A percentile compares a stretch with the other conserved stretches of the same genome.
Evolutionary conservation across 2,888 invertebrate species (phyloP).

Genomic region (Caenorhabditis plicata): DNA sequence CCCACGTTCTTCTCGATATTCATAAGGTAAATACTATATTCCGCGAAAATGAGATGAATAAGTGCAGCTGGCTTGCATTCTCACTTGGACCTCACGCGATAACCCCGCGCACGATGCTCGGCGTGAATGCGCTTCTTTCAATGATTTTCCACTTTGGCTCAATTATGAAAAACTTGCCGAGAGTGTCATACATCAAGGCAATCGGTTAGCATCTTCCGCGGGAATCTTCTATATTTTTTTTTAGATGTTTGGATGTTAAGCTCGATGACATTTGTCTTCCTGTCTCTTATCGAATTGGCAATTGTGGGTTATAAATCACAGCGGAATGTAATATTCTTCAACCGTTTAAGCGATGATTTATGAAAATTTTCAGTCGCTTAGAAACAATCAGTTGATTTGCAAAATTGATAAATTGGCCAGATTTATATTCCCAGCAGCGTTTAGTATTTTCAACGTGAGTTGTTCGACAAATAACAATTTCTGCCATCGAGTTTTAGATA

Average conservation of each 20-base stretch:
- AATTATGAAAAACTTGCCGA: conserved; percentile 49
- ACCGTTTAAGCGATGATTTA: background rate
- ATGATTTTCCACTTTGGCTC: conserved; percentile 54
- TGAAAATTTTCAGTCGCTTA: background rate
- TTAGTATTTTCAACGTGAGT: conserved; percentile 44
- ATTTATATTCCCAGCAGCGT: conserved; percentile 41
- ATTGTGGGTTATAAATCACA: conserved; percentile 38
- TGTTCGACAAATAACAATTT: background rate
- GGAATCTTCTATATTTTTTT: conserved; percentile 1
- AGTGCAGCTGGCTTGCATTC: conserved; percentile 49
- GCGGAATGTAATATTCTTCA: background rate
- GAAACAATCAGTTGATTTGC: conserved; percentile 17
- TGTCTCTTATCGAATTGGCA: conserved; percentile 48
- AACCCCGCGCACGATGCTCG: conserved; percentile 53
- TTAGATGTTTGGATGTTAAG: conserved; percentile 54
- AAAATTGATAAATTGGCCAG: conserved; percentile 33
- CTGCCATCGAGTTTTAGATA: conserved; percentile 25
- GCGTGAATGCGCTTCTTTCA: conserved; percentile 51
- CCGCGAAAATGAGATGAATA: too few relatives aligned
- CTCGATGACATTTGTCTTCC: conserved; percentile 53
- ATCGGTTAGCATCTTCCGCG: conserved; percentile 31
- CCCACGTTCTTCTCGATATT: conserved; percentile 55
- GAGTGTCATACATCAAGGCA: conserved; percentile 50
- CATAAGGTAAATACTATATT: conserved; percentile 33
- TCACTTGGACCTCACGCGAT: conserved; percentile 49